phyloP scores from a whole-genome alignment of 2,888 invertebrate species.

The Drosophila vallismaia region DNA sequence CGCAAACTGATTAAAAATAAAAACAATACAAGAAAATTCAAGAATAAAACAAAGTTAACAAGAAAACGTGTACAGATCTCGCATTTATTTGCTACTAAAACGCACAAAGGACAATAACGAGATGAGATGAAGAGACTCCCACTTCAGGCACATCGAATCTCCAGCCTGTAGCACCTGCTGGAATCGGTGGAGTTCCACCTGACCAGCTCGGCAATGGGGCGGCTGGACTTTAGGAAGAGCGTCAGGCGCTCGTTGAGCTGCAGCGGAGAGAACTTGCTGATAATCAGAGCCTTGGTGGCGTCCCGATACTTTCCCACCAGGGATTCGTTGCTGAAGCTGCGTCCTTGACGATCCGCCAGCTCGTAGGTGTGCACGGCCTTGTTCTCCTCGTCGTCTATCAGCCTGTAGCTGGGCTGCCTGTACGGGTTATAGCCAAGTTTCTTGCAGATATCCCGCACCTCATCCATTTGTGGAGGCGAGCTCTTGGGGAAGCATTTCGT shows the following conservation, averaged over 20 bases:
- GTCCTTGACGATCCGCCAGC: slow-evolving; percentile 63
- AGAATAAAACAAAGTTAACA: slow-evolving; percentile 44
- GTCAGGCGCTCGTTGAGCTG: slow-evolving; percentile 80
- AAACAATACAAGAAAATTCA: slow-evolving; percentile 37
- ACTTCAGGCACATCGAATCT: slow-evolving; percentile 79
- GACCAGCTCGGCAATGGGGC: slow-evolving; percentile 82
- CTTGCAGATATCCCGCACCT: slow-evolving; percentile 86
- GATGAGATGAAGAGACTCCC: neutral
- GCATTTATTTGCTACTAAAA: slow-evolving; percentile 72
- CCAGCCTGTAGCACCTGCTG: slow-evolving; percentile 80
- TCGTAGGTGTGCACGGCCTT: slow-evolving; percentile 72
- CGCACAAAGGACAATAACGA: slow-evolving; percentile 56
- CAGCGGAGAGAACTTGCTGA: slow-evolving; percentile 82
- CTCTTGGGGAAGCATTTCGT: slow-evolving; percentile 87
- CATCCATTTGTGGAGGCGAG: slow-evolving; percentile 85
- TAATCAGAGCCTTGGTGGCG: slow-evolving; percentile 81
- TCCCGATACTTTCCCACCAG: slow-evolving; percentile 74
- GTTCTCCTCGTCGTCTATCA: slow-evolving; percentile 78
- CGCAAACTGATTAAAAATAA: slow-evolving; percentile 57
- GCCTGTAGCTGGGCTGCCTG: slow-evolving; percentile 78
- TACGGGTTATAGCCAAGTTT: slow-evolving; percentile 86
- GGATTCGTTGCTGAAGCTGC: slow-evolving; percentile 66
- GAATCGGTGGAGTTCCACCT: slow-evolving; percentile 82
- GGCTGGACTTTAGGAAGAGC: slow-evolving; percentile 82
- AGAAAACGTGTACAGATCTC: slow-evolving; percentile 20